Conservation (phyloP, 23 tunicate species). For the Halocynthia aurantium region DNA sequence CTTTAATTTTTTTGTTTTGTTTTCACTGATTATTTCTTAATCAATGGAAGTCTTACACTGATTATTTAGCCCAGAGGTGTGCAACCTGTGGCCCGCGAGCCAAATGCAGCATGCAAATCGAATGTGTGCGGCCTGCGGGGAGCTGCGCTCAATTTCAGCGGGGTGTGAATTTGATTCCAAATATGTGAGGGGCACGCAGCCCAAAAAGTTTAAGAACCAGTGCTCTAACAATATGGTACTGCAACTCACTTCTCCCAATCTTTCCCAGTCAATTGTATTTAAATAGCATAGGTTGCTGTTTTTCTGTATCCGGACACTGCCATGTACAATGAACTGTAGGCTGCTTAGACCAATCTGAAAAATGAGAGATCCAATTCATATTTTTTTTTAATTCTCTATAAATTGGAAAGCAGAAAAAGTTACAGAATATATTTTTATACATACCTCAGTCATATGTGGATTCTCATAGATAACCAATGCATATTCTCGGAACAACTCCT, state of each 20-base stretch:
- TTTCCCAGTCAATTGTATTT: slow-evolving; percentile 48
- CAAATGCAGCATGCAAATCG: too few relatives aligned
- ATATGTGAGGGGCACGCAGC: too few relatives aligned
- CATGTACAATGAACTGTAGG: slow-evolving; percentile 41
- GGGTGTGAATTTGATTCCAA: too few relatives aligned
- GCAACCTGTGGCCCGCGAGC: too few relatives aligned
- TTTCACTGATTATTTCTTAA: too few relatives aligned
- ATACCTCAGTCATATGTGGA: slow-evolving; percentile 52
- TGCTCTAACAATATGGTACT: background rate
- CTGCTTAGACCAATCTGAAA: slow-evolving; percentile 62
- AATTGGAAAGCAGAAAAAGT: background rate
- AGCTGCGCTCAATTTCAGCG: too few relatives aligned
- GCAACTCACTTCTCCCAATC: slow-evolving; percentile 51
- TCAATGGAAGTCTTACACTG: too few relatives aligned
- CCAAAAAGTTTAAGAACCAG: too few relatives aligned
- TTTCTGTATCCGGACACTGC: slow-evolving; percentile 54
- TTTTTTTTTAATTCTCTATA: background rate
- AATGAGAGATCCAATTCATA: background rate
- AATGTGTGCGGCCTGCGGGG: too few relatives aligned
- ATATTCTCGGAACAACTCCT: slow-evolving; percentile 34
- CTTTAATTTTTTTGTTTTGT: too few relatives aligned
- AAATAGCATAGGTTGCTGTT: slow-evolving; percentile 58
- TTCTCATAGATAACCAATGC: slow-evolving; percentile 61
- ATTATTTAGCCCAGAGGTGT: too few relatives aligned
- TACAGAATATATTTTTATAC: background rate